phyloP scores from a whole-genome alignment of 2,113 vertebrate genomes.

The Microcebus tavaratra region DNA sequence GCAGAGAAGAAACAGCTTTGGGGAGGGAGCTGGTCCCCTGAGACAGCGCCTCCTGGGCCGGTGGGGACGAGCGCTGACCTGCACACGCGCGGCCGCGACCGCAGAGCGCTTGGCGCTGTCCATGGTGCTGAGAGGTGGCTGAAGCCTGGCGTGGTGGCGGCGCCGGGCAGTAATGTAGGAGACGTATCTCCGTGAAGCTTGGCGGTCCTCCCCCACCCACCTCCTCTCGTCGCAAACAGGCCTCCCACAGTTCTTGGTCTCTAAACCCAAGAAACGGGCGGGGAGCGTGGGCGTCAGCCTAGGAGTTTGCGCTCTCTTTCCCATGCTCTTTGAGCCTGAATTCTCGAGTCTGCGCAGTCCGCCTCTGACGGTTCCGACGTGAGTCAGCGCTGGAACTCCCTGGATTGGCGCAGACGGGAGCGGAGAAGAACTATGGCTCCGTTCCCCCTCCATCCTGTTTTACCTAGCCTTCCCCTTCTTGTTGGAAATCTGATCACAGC shows the following conservation, averaged over 20 bases:
- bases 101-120: background rate
- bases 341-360: slow-evolving; percentile 8
- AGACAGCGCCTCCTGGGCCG: background rate
- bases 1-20: background rate
- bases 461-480: background rate
- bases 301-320: background rate
- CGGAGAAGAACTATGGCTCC: background rate
- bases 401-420: background rate
- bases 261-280: background rate
- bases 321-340: background rate
- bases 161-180: background rate
- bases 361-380: background rate
- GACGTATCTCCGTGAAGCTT: background rate
- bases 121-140: slow-evolving; percentile 44
- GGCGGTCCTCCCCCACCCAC: background rate
- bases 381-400: background rate
- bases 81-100: rapidly evolving
- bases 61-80: background rate
- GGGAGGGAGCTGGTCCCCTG: background rate
- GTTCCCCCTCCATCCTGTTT: background rate
- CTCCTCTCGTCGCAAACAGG: background rate
- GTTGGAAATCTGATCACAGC: background rate
- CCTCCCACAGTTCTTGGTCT: background rate
- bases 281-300: background rate
- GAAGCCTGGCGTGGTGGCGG: background rate